Base-by-base conservation (phyloP, 2,113 vertebrate species). In the Pao palembangensis region DNA sequence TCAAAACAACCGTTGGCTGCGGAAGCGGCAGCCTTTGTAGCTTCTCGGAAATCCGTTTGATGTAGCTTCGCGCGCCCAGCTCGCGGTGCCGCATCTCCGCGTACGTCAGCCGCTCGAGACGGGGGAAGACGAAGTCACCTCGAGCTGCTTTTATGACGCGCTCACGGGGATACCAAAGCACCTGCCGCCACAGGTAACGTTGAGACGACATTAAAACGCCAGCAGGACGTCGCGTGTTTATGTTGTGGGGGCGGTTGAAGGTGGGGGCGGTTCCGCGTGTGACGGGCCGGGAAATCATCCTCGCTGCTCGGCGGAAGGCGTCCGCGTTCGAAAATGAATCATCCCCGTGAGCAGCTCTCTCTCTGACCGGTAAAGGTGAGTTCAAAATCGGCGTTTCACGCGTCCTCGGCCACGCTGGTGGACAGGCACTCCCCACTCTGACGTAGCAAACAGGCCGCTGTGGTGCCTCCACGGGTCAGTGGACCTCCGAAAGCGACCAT, bases 1-100 rank as follows among this genome's bases (percentile, higher is more conserved):
- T 92, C 90, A 89, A 88, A 93, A 89, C 90, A 90, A 85, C 55
- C 70, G 67, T 71, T 68, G 51, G 68, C 66, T 65, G 85, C 82
- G 46, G 81, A 69, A 84, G 80, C 74, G 61, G 77, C 58, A 61
- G 83, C 64, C 17, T 1, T 19, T 18, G n/a, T 15, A 5, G 62
- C 62, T 55, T 19, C 66, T 61, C 46, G 76, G 71, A 73, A 85
- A 72, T 54, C 54, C 74, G 55, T 54, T 64, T 69, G 23, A 63
- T 66, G 51, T 31, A 1, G 38, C 44, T 52, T 11, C n/a, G 14
- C 48, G 51, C 19, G 20, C 15, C 25, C 48, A 51, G 51, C 60
- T 54, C 6, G 21, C 31, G 46, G 43, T 21, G 12, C 12, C 16
- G 51, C 48, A 0, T 43, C 54, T 57, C 67, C 60, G 34, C 4